Percentiles rank a stretch among this genome's conserved stretches.
Conservation (phyloP, 2,888 invertebrate species). For the Oxycera nigricornis region DNA sequence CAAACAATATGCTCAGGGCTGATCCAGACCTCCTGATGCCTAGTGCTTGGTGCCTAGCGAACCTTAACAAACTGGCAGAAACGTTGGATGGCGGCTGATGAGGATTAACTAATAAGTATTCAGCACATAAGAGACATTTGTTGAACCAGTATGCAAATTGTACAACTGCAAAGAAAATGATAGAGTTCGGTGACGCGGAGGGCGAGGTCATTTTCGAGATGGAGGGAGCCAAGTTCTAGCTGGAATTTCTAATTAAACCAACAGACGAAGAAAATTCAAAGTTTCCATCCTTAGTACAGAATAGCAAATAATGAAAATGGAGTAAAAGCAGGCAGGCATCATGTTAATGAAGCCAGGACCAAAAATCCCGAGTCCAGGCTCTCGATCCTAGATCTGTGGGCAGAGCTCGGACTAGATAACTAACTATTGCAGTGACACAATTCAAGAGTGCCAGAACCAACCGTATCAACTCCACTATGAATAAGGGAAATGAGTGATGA, state of each 20-base stretch:
- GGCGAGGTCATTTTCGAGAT: no score
- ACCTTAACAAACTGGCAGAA: not conserved
- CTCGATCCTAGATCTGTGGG: constrained; percentile 1
- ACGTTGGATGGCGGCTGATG: not conserved
- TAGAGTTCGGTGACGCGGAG: not conserved
- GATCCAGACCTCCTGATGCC: no score
- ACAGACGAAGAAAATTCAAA: constrained; percentile 38
- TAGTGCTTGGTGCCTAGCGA: no score
- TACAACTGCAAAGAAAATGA: not conserved
- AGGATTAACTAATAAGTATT: constrained; percentile 36
- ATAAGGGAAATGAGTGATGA: constrained; percentile 29
- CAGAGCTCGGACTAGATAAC: not conserved
- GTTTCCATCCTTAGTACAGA: constrained; percentile 31
- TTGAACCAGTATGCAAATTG: constrained; percentile 22
- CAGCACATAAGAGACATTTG: constrained; percentile 24
- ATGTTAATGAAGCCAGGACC: constrained; percentile 4
- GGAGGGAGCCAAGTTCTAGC: not conserved
- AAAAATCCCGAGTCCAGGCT: constrained; percentile 2
- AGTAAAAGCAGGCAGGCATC: constrained; percentile 15
- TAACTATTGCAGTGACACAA: constrained; percentile 32
- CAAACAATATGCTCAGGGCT: no score
- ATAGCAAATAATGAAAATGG: constrained; percentile 39
- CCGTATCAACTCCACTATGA: not conserved
- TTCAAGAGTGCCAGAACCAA: not conserved
- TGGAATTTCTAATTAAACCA: constrained; percentile 39